Evolutionary conservation across 2,113 vertebrate genomes (phyloP).

Genomic region (Hippocampus guttulatus): DNA sequence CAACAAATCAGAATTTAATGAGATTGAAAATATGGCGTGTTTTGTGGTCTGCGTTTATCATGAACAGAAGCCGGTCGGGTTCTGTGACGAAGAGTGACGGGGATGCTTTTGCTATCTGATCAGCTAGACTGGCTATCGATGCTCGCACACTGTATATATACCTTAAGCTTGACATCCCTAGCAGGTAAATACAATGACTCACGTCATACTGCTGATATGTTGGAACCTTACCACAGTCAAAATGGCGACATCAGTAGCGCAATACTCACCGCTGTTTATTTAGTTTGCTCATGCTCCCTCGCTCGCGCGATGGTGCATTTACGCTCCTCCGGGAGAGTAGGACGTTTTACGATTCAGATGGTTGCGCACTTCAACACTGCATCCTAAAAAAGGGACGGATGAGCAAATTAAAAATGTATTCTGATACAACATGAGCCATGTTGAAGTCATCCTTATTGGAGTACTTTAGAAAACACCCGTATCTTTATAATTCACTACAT

Average conservation of each 20-base stretch:
- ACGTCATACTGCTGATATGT: neutral
- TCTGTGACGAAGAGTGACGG: neutral
- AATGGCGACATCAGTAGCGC: no score
- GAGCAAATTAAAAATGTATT: no score
- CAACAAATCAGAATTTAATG: neutral
- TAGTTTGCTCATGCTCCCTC: neutral
- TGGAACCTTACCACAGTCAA: neutral
- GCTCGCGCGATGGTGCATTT: conserved; percentile 25
- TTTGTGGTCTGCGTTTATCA: neutral
- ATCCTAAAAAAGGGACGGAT: neutral
- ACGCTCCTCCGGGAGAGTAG: fast-evolving
- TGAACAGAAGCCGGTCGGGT: neutral
- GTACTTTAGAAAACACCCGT: no score
- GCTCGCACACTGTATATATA: neutral
- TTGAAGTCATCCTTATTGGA: no score
- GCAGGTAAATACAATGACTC: neutral
- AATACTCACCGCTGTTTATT: neutral
- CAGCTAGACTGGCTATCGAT: conserved; percentile 7
- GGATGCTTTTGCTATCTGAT: conserved; percentile 1
- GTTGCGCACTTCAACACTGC: neutral
- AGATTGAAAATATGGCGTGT: neutral
- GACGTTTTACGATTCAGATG: fast-evolving
- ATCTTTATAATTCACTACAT: no score
- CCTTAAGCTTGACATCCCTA: no score
- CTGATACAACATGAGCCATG: no score